A percentile compares a stretch with the other conserved stretches of the same genome.
Conservation (phyloP, 1,140 invertebrate genomes). For the Listronotus bonariensis region DNA sequence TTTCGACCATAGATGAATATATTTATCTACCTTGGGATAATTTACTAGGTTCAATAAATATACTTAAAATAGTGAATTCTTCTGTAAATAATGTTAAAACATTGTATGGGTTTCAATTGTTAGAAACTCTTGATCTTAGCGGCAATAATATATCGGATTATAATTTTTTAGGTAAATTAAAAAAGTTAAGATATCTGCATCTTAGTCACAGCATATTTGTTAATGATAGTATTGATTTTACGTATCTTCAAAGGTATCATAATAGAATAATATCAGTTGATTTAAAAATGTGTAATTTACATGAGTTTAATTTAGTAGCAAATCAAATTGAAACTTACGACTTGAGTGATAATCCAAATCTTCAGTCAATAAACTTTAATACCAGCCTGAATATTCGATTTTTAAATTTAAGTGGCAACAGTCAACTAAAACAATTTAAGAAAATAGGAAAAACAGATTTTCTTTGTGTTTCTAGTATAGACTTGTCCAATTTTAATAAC, state of each 20-base stretch:
- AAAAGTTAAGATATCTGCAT: conserved; percentile 4
- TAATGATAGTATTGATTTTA: conserved; percentile 7
- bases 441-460: background rate
- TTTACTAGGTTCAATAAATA: background rate
- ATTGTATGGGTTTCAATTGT: background rate
- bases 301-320: background rate
- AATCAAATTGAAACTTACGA: background rate
- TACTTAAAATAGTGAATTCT: conserved; percentile 17
- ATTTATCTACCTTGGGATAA: conserved; percentile 7
- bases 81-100: conserved; percentile 3
- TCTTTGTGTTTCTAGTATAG: conserved; percentile 5
- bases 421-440: background rate
- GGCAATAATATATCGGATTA: conserved; percentile 14
- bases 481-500: conserved; percentile 6
- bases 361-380: background rate
- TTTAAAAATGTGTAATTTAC: conserved; percentile 6
- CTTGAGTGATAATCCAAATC: conserved; percentile 13
- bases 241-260: background rate
- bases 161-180: conserved; percentile 10
- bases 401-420: conserved; percentile 18
- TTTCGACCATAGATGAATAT: conserved; percentile 12
- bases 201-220: conserved; percentile 4
- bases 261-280: conserved; percentile 3
- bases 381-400: background rate
- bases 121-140: conserved; percentile 13